These are phyloP conservation scores for Antedon mediterranea DNA, from an alignment of 53 echinoderm and acorn worm genomes.

Conservation along the genomic window DNA sequence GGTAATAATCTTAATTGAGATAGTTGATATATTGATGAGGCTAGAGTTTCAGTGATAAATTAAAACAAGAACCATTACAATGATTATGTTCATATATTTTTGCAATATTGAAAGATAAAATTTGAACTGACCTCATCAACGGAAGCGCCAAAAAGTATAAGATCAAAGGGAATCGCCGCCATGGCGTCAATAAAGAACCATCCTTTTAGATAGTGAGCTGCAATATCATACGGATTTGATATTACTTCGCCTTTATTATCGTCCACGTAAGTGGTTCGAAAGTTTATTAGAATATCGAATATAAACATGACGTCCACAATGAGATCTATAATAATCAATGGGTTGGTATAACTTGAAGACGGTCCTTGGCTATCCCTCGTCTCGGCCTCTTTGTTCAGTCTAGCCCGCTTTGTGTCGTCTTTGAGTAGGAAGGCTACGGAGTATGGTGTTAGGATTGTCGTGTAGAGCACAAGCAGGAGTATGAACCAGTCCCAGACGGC, in stretches of 20 bases:
- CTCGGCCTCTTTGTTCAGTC: conserved; percentile 80
- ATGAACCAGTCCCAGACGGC: conserved; percentile 99
- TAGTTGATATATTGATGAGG: too few species aligned
- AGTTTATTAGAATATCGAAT: conserved; percentile 94
- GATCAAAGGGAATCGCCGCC: conserved; percentile 89
- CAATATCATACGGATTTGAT: conserved; percentile 82
- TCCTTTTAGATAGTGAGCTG: conserved; percentile 86
- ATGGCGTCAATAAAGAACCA: conserved; percentile 95
- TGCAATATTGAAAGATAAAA: too few species aligned
- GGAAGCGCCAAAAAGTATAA: conserved; percentile 72
- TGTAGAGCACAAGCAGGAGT: conserved; percentile 78
- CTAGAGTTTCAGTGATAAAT: too few species aligned
- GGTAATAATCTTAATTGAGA: too few species aligned
- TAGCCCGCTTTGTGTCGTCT: conserved; percentile 38
- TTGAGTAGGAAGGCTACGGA: conserved; percentile 88
- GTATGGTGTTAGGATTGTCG: conserved; percentile 94
- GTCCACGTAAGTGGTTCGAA: conserved; percentile 86
- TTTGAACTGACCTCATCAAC: conserved; percentile 58
- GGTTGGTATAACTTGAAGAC: conserved; percentile 62
- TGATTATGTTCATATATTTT: too few species aligned
- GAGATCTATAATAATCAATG: conserved; percentile 76
- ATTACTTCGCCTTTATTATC: conserved; percentile 85
- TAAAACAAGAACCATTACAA: too few species aligned
- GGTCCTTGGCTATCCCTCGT: conserved; percentile 62
- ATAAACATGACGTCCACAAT: conserved; percentile 98